Conservation (phyloP, 2,888 invertebrate species). For the Hypomecis atomaria region DNA sequence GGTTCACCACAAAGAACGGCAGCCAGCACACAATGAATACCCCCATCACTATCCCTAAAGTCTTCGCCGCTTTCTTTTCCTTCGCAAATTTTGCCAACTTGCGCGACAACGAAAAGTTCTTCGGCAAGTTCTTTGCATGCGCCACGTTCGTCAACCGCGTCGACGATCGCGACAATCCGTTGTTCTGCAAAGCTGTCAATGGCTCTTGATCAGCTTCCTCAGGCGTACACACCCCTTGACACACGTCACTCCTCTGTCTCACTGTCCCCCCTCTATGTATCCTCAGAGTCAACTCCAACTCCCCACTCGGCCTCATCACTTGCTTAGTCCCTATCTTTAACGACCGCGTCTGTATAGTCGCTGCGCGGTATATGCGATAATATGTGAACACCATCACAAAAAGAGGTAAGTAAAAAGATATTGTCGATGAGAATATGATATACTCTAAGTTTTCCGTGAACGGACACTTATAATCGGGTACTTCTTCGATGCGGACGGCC, state of each 20-base stretch:
- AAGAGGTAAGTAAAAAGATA: constrained; percentile 98
- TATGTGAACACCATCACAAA: constrained; percentile 99
- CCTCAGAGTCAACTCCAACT: constrained; percentile 93
- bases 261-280: constrained; percentile 96
- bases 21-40: constrained; percentile 99
- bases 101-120: constrained; percentile 96
- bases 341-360: constrained; percentile 95
- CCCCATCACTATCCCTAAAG: constrained; percentile 98
- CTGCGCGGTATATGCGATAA: constrained; percentile 97
- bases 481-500: constrained; percentile 92
- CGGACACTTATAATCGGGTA: constrained; percentile 94
- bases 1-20: constrained; percentile 98
- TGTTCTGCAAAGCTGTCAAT: constrained; percentile 90
- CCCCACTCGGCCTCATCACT: constrained; percentile 93
- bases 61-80: constrained; percentile 99
- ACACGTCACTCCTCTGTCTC: constrained; percentile 83
- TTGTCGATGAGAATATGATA: constrained; percentile 97
- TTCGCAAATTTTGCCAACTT: constrained; percentile 98
- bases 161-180: constrained; percentile 89
- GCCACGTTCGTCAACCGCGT: constrained; percentile 86
- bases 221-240: constrained; percentile 86
- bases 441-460: constrained; percentile 99
- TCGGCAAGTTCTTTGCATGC: constrained; percentile 87
- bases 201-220: constrained; percentile 89
- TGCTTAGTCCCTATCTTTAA: constrained; percentile 96